Evolutionary conservation across 2,113 vertebrate genomes (phyloP).

Genomic region (Litocranius walleri): DNA sequence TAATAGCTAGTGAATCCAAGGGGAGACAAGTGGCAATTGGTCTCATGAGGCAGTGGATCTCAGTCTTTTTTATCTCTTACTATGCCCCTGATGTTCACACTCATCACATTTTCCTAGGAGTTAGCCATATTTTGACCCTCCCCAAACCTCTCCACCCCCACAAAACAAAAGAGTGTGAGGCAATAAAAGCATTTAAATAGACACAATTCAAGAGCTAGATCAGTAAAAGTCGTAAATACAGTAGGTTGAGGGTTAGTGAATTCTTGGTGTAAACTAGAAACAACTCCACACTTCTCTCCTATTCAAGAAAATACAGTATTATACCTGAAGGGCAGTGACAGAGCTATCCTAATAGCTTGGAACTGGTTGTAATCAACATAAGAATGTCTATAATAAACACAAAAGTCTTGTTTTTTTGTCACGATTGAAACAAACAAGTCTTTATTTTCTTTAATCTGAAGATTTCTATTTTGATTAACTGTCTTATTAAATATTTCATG

Average conservation of each 20-base stretch:
- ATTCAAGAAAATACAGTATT: background rate
- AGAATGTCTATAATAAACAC: background rate
- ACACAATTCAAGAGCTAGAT: background rate
- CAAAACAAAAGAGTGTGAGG: background rate
- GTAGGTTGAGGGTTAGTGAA: background rate
- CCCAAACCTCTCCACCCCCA: background rate
- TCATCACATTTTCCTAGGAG: background rate
- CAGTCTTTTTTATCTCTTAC: background rate
- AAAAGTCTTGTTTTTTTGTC: background rate
- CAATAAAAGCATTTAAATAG: background rate
- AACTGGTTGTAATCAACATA: background rate
- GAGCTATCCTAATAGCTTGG: background rate
- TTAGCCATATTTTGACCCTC: background rate
- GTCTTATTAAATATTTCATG: background rate
- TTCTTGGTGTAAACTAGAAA: background rate
- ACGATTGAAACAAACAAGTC: background rate
- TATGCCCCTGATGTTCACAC: background rate
- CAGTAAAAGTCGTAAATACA: background rate
- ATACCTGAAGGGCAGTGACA: background rate
- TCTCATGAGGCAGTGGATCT: background rate
- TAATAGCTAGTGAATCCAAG: background rate
- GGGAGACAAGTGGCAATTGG: background rate
- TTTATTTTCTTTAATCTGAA: background rate
- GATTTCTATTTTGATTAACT: background rate
- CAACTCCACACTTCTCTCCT: background rate